Evolutionary conservation across 2,113 vertebrate species (phyloP).

Genomic region (Chaetorhynchus papuensis): DNA sequence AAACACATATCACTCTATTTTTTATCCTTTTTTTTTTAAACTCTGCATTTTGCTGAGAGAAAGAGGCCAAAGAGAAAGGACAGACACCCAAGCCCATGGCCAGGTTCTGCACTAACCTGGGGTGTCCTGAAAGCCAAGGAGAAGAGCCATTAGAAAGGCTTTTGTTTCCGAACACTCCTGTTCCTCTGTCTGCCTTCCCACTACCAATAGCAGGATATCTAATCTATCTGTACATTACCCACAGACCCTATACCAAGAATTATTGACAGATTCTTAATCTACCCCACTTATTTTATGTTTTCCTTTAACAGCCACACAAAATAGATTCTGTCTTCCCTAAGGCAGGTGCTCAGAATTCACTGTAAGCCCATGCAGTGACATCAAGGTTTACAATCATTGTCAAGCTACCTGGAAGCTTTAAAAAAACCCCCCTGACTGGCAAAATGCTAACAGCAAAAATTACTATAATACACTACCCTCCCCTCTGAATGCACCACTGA

Average conservation of each 20-base stretch:
- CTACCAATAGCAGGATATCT: background rate
- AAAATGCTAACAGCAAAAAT: background rate
- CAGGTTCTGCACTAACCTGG: background rate
- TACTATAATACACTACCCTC: background rate
- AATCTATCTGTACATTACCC: background rate
- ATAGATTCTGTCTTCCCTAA: background rate
- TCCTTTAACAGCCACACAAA: background rate
- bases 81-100: background rate
- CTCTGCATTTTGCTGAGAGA: slow-evolving; percentile 1
- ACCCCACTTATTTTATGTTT: background rate
- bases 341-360: background rate
- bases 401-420: background rate
- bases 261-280: background rate
- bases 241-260: background rate
- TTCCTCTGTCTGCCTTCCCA: background rate
- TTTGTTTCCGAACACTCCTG: background rate
- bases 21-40: background rate
- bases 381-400: background rate
- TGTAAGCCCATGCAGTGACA: background rate
- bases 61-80: background rate
- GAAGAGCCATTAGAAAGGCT: background rate
- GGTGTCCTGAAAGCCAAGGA: background rate
- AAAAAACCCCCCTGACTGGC: background rate
- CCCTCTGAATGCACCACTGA: background rate
- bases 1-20: slow-evolving; percentile 12